Evolutionary conservation across 2,888 invertebrate genomes (phyloP), one percentile per base, ranked within the genome.

Genomic region (Phalera bucephala): DNA sequence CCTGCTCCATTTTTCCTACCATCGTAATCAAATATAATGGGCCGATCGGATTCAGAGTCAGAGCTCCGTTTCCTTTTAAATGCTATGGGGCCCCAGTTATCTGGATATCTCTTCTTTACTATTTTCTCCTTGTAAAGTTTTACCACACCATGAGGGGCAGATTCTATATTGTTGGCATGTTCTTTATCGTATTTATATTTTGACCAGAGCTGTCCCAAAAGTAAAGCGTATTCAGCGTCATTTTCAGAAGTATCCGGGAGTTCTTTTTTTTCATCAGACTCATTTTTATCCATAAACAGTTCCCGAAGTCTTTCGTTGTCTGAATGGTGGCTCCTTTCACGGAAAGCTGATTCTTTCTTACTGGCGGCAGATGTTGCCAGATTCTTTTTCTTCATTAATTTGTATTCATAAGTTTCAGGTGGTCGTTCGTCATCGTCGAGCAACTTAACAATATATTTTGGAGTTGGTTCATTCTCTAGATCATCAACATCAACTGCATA

Each of bases 371-470:
- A 39, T 15, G 64, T 68, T 14, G 45, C 73, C 57, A 59, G 69
- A 42, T 78, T 88, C 52, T 89, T 91, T 57, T 91, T 91, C 58
- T 91, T 91, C 11, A 90, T 88, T 11, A 86, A 59, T 60, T 75
- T 91, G 53, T 92, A 92, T 49, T 92, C 87, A 46, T 92, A 93
- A 1, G 90, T 69, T 31, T 91, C 91, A 12, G 90, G 81, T 36
- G 90, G 77, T 44, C 81, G 78, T 45, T 89, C 87, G 22, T 80
- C 78, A n/a, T 78, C 75, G 26, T 79, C 81, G 29, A 84, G 48
- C 22, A 86, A 64, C 44, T 83, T 84, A 1, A 86, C 73, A 10
- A 85, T 59, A 33, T 88, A 88, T 49, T 85, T 83, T 3, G 79
- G 68, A 27, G 65, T 55, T 1, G 76, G 72, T 50, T 81, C 80